Evolutionary conservation across 2,113 vertebrate genomes (phyloP).

Genomic region (Heterocephalus glaber): DNA sequence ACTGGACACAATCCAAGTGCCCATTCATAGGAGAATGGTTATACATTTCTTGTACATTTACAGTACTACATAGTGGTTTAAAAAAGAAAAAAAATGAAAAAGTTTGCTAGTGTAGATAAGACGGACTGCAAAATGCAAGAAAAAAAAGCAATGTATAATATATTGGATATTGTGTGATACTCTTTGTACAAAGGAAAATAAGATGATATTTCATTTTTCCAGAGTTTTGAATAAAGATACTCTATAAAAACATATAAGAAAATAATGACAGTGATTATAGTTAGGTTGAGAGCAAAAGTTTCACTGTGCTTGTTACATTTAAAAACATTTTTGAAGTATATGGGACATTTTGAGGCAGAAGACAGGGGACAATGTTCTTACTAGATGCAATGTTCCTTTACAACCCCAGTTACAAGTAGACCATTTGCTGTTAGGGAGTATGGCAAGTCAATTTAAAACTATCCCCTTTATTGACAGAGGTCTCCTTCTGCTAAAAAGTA

Average conservation of each 20-base stretch:
- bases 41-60: neutral
- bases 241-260: neutral
- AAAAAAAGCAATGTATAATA: neutral
- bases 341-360: neutral
- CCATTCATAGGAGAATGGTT: neutral
- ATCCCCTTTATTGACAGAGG: neutral
- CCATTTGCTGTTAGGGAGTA: neutral
- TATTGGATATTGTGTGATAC: neutral
- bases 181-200: slow-evolving; percentile 14
- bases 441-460: neutral
- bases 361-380: neutral
- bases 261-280: neutral
- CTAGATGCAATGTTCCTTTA: neutral
- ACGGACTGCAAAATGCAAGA: neutral
- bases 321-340: neutral
- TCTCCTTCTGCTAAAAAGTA: slow-evolving; percentile 13
- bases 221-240: neutral
- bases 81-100: neutral
- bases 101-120: neutral
- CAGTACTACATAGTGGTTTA: neutral
- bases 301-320: neutral
- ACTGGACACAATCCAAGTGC: neutral
- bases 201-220: neutral
- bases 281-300: neutral
- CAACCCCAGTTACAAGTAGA: neutral